A percentile compares a stretch with the other conserved stretches of the same genome.
Conservation (phyloP, 92 coral and sea anemone genomes). For the Phymanthus crucifer region DNA sequence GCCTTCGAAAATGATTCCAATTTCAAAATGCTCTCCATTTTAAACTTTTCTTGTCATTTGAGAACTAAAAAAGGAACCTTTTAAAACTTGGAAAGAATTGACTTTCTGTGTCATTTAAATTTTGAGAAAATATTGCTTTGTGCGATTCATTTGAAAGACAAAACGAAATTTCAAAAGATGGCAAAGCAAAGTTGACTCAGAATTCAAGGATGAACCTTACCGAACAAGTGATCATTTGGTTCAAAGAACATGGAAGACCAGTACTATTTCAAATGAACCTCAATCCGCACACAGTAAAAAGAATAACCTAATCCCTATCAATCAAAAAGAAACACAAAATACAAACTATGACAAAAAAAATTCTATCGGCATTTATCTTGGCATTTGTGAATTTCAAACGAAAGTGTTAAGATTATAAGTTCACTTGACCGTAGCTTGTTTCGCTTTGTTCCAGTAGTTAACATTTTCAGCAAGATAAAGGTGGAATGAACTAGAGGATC, state of each 20-base stretch:
- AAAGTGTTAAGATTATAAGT: background rate
- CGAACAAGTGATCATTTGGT: background rate
- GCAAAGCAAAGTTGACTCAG: background rate
- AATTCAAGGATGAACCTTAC: background rate
- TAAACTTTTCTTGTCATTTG: background rate
- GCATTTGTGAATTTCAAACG: background rate
- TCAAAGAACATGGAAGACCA: background rate
- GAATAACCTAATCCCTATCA: background rate
- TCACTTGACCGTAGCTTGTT: background rate
- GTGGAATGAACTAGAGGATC: background rate
- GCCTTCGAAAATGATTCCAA: background rate
- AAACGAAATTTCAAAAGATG: background rate
- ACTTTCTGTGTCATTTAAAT: background rate
- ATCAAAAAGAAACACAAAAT: background rate
- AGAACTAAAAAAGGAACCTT: background rate
- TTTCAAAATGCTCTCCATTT: background rate
- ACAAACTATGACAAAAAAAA: background rate
- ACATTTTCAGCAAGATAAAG: background rate
- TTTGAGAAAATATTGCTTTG: background rate
- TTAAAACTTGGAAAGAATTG: background rate
- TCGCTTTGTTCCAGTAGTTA: background rate
- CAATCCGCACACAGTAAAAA: background rate
- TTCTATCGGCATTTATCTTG: background rate
- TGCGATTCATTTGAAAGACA: background rate
- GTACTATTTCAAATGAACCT: background rate